A percentile compares a stretch with the other conserved stretches of the same genome.
These are phyloP conservation scores for Gymnoscopelus microlampas DNA, from an alignment of 2,797 vertebrate genomes.

Conservation along the genomic window DNA sequence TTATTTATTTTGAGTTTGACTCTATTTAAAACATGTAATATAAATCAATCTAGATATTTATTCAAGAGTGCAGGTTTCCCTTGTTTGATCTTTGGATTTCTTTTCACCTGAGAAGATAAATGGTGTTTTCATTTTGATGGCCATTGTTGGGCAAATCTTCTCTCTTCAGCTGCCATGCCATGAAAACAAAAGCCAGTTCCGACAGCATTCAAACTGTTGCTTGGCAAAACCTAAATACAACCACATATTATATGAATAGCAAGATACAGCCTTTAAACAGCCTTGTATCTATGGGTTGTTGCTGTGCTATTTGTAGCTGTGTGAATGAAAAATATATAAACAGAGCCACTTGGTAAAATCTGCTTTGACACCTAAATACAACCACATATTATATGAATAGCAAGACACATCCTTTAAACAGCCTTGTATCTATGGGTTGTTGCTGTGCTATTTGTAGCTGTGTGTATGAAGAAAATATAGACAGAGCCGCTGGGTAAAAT, in stretches of 20 bases:
- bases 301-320: slow-evolving; percentile 53
- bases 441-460: slow-evolving; percentile 58
- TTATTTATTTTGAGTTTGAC: too few relatives aligned
- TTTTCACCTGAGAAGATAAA: background rate
- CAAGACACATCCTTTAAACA: slow-evolving; percentile 36
- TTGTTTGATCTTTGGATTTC: background rate
- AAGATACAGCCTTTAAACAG: slow-evolving; percentile 35
- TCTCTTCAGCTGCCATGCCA: background rate
- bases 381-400: slow-evolving; percentile 39
- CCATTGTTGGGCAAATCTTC: background rate
- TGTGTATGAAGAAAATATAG: background rate
- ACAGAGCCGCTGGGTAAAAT: too few relatives aligned
- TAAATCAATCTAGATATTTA: too few relatives aligned
- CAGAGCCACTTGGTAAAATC: background rate
- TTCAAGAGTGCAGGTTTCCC: too few relatives aligned
- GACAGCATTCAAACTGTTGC: background rate
- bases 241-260: slow-evolving; percentile 37
- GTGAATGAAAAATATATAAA: slow-evolving; percentile 3
- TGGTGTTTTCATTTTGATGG: background rate
- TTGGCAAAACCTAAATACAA: slow-evolving; percentile 1
- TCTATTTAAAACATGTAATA: too few relatives aligned
- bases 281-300: slow-evolving; percentile 65
- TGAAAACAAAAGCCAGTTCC: background rate
- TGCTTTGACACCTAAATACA: slow-evolving; percentile 16
- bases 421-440: slow-evolving; percentile 64